phyloP scores from a whole-genome alignment of 2,113 vertebrate genomes.

The Gasterosteus nipponicus region DNA sequence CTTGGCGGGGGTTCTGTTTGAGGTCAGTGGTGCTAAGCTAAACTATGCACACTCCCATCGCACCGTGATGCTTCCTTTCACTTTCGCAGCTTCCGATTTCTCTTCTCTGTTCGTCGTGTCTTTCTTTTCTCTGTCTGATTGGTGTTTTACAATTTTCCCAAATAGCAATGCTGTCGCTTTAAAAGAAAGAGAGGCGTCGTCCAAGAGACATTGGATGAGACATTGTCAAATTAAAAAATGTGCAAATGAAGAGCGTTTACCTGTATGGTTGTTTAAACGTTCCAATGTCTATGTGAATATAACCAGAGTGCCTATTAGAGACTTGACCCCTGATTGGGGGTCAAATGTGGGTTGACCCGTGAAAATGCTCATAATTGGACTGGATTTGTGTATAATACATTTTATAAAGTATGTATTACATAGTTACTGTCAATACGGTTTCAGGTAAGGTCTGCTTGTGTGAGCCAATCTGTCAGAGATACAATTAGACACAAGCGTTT shows the following conservation, averaged over 20 bases:
- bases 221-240: conserved; percentile 21
- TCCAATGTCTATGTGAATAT: not conserved
- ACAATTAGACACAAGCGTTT: not conserved
- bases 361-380: not conserved
- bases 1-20: conserved; percentile 35
- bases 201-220: conserved; percentile 13
- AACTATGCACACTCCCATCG: conserved; percentile 59
- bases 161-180: not conserved
- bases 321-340: not conserved
- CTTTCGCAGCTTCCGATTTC: conserved; percentile 68
- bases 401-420: not conserved
- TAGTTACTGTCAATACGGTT: conserved; percentile 1
- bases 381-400: conserved; percentile 3
- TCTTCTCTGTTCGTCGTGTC: conserved; percentile 49
- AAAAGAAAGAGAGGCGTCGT: not conserved
- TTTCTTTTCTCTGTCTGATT: conserved; percentile 62
- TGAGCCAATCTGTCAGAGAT: not conserved
- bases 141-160: conserved; percentile 8
- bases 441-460: conserved; percentile 1
- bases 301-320: conserved; percentile 6
- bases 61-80: conserved; percentile 64
- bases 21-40: conserved; percentile 71
- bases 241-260: conserved; percentile 14
- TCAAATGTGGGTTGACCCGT: not conserved
- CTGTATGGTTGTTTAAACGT: conserved; percentile 9